Base-by-base conservation (phyloP, 2,113 vertebrate species). In the Prunella himalayana region DNA sequence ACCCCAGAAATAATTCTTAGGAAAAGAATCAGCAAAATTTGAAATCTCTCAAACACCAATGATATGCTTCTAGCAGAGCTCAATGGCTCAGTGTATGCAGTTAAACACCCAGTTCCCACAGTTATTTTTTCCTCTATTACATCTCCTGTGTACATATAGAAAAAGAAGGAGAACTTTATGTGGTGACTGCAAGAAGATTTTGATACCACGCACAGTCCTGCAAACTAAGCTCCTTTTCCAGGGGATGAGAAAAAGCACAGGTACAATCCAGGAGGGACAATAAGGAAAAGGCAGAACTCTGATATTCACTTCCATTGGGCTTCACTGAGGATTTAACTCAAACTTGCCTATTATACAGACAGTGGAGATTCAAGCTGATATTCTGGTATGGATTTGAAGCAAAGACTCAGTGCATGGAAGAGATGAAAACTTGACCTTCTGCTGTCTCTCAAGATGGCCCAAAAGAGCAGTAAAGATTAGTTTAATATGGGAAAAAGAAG, bases 61-160 rank as follows among this genome's bases (percentile, higher is more conserved):
- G 10, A 76, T 41, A 60, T 0, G 0, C 9, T 76, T 70, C 50
- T 47, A 57, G 20, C 15, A 28, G 20, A 57, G 18, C 27, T 84
- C 59, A 71, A 4, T 57, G 51, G 8, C 10, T 70, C 33, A 56
- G 30, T 23, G 13, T 56, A 54, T 65, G 61, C 22, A 70, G 80
- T 41, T 71, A 47, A 84, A 56, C 42, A 66, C 9, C 9, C 30
- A 81, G 53, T 14, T 84, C 25, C 31, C n/a, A 71, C 8, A 4
- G 9, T 15, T 66, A 42, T 15, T 66, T 57, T 65, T 66, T 45
- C 11, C 82, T 41, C 33, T 45, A 20, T 49, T 75, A 50, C 7
- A 35, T 33, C 18, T 79, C 44, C 41, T 60, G 28, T 50, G 9
- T 13, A 44, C 15, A 35, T 17, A 54, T 0, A 53, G 27, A 35